Base-by-base conservation (phyloP, 1,140 invertebrate genomes). In the Centruroides vittatus region DNA sequence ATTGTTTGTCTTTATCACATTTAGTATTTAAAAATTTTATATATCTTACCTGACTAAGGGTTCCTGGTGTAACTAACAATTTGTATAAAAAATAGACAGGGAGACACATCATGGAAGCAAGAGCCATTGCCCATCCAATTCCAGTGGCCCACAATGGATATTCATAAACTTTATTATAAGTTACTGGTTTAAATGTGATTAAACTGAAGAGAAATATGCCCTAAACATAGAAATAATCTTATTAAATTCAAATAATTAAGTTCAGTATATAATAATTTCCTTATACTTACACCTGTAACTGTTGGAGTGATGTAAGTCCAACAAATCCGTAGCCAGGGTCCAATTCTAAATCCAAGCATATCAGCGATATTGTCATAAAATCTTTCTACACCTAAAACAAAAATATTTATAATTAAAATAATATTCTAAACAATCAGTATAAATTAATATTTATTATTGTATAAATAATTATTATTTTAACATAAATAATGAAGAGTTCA, bases 81-180 rank as follows among this genome's bases (percentile, higher is more conserved):
- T 70, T 72, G 67, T 78, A 80, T 7, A 83, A 60, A 6, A 78
- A 72, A 66, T 81, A 82, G 12, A 76, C 67, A 3, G 82, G 83
- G 59, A 85, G 81, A 59, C 75, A 80, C 0, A 80, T 61, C 61
- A 85, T 75, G 4, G 83, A 84, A 5, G 75, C 69, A 3, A 74
- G 65, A 47, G 80, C 83, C 10, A 80, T 77, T 3, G 72, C 60
- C 83, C 84, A 86, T n/a, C 84, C 84, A 12, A 84, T 55, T 1
- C 58, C 63, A 12, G 80, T 70, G 0, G 81, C 79, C 84, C 84
- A 86, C 9, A 67, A 53, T 0, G 84, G 84, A 68, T 82, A 85
- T 0, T 57, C 55, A 41, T 79, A 74, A 4, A 71, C 73, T 58
- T 81, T 79, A 60, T 82, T 69, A 48, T 69, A 69, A 7, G 54